Base-by-base conservation (phyloP, 30 jellyfish, hydroid and myxozoan species). In the Morbakka virulenta region DNA sequence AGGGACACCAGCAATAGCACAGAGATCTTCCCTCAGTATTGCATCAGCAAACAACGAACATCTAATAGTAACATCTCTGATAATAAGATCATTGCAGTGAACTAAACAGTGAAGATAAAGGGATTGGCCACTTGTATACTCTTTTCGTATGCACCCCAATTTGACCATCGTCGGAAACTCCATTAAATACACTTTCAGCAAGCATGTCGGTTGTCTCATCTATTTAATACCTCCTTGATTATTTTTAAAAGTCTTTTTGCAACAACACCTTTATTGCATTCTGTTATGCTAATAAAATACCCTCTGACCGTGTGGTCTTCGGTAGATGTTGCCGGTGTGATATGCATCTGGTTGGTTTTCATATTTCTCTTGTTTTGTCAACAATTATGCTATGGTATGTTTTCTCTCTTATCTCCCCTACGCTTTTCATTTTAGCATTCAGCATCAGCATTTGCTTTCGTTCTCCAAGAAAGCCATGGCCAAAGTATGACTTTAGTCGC, bases 111-210 rank as follows among this genome's bases (percentile, higher is more conserved):
- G 80, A 68, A 68, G 31, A 34, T 28, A 35, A 2, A 68, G 70
- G 35, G 34, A 70, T 70, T 70, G 82, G 73, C 76, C 82, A 70
- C 47, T 48, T 70, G 82, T 20, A 70, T 70, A 70, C 67, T 3
- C 79, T 67, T 67, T 67, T 67, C 29, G 29, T 24, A 67, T 28
- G 41, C 4, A n/a, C 25, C 82, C 77, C 76, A 70, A 41, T 70
- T 70, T 70, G 82, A 70, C 82, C 82, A 70, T 70, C 36, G 77
- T n/a, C 82, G 20, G 82, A 70, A 33, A 69, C 82, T 35, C 82
- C 82, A 35, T 36, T 41, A 32, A 70, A 70, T 2, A 69, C 4
- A 25, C 82, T 33, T n/a, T 50, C 82, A 33, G 82, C n/a, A 70
- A 41, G 69, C 82, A 70, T 32, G 28, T 70, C 24, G 13, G 35